phyloP scores from a whole-genome alignment of 1,140 invertebrate genomes.

The Tribolium castaneum region DNA sequence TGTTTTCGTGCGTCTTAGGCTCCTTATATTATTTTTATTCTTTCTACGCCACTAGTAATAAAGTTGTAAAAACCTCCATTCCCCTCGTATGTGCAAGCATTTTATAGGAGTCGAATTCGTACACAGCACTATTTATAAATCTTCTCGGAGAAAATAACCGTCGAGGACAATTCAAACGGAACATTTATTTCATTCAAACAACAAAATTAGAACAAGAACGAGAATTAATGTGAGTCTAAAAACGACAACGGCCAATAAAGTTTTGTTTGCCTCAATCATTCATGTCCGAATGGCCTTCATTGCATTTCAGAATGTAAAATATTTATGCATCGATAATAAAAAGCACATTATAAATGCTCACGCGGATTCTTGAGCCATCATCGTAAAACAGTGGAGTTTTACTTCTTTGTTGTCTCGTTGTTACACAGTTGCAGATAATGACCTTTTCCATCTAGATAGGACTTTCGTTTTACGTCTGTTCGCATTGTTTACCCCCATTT shows the following conservation, averaged over 20 bases:
- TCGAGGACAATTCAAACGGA: not conserved
- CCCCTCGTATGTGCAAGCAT: too few species aligned
- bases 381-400: conserved; percentile 18
- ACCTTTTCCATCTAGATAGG: conserved; percentile 17
- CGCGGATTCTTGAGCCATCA: not conserved
- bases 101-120: not conserved
- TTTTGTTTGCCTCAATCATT: conserved; percentile 8
- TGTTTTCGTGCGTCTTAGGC: too few species aligned
- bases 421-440: conserved; percentile 39
- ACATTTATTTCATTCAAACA: conserved; percentile 9
- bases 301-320: conserved; percentile 1
- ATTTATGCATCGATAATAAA: conserved; percentile 26
- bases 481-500: conserved; percentile 13
- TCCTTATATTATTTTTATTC: too few species aligned
- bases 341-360: conserved; percentile 16
- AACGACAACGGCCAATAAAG: conserved; percentile 20
- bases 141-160: not conserved
- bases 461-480: conserved; percentile 8
- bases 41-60: too few species aligned
- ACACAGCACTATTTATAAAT: not conserved
- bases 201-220: not conserved
- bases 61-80: too few species aligned
- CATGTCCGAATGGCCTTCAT: not conserved
- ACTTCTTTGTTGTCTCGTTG: conserved; percentile 30
- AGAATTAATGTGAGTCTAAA: not conserved